These are phyloP conservation scores for Heliconius eleuchia DNA, from an alignment of 1,140 invertebrate genomes.

Conservation along the genomic window DNA sequence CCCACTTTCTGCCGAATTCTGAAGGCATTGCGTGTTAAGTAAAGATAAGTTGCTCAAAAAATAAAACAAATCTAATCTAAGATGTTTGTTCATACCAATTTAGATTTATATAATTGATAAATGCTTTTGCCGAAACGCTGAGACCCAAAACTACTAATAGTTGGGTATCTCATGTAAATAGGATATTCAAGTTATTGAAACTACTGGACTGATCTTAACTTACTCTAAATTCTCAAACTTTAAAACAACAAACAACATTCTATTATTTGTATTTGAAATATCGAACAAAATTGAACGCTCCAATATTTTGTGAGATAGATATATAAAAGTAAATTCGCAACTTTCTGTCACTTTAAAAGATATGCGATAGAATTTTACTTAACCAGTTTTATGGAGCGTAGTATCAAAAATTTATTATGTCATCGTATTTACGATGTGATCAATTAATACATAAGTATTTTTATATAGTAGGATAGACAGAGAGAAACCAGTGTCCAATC, in stretches of 20 bases:
- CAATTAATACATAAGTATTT: too few species aligned
- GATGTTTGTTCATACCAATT: neutral
- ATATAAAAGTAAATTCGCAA: too few species aligned
- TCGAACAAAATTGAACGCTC: neutral
- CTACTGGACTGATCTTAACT: constrained; percentile 26
- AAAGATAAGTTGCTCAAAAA: neutral
- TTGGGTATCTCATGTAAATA: constrained; percentile 33
- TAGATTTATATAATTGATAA: neutral
- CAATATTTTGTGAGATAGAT: too few species aligned
- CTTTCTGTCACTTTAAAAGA: too few species aligned
- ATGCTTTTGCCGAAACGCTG: constrained; percentile 6
- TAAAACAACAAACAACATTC: constrained; percentile 29
- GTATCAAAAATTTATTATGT: too few species aligned
- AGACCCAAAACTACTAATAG: constrained; percentile 23
- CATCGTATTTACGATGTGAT: too few species aligned
- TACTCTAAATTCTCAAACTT: constrained; percentile 27
- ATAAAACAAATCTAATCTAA: neutral
- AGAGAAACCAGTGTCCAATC: too few species aligned
- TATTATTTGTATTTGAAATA: constrained; percentile 8
- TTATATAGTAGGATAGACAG: too few species aligned
- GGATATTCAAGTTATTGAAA: constrained; percentile 37
- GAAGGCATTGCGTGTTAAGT: too few species aligned
- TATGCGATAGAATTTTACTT: neutral
- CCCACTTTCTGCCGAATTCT: too few species aligned
- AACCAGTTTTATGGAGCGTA: neutral